Percentiles rank a stretch among this genome's conserved stretches.
Conservation (phyloP, 2,888 invertebrate species). For the Tuberolachnus salignus region DNA sequence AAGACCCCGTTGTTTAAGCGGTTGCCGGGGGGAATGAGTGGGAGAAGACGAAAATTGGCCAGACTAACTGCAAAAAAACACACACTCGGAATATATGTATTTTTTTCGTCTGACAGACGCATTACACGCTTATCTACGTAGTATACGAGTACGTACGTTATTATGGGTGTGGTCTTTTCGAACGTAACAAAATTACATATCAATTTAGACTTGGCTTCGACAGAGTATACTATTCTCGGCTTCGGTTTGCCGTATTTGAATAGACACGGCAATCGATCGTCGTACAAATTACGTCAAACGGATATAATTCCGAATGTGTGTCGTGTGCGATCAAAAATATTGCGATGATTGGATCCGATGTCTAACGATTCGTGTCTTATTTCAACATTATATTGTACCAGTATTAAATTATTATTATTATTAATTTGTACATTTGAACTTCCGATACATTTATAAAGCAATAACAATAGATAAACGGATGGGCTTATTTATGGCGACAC, state of each 20-base stretch:
- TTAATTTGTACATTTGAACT: too few species aligned
- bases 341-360: too few species aligned
- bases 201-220: slow-evolving; percentile 27
- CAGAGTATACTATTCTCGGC: slow-evolving; percentile 47
- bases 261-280: slow-evolving; percentile 41
- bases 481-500: too few species aligned
- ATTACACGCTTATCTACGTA: background rate
- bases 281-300: slow-evolving; percentile 22
- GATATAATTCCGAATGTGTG: slow-evolving; percentile 4
- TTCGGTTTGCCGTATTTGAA: slow-evolving; percentile 51
- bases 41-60: slow-evolving; percentile 8
- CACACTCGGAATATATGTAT: background rate
- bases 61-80: too few species aligned
- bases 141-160: background rate
- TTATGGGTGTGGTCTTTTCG: slow-evolving; percentile 31
- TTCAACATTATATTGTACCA: too few species aligned
- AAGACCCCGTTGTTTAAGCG: background rate
- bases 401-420: background rate
- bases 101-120: background rate
- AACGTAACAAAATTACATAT: slow-evolving; percentile 36
- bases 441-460: too few species aligned
- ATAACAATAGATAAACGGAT: too few species aligned
- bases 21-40: background rate
- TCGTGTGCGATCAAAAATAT: background rate
- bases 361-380: background rate